These are phyloP conservation scores for Meiosimyza decipiens DNA, from an alignment of 2,888 invertebrate species.

Conservation along the genomic window DNA sequence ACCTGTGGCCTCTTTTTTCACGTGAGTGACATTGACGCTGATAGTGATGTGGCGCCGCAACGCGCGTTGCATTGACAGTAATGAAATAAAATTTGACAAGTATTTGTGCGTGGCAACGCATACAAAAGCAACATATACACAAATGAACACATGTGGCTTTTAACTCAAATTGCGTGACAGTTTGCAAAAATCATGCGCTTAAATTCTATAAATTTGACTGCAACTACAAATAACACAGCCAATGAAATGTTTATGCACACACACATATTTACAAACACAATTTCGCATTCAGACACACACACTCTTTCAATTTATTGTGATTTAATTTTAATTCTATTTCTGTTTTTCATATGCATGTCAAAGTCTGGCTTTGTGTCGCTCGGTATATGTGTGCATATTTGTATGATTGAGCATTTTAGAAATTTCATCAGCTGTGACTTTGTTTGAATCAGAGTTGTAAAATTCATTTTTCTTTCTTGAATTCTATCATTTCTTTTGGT, in stretches of 20 bases:
- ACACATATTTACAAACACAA: background rate
- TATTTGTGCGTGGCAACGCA: no score
- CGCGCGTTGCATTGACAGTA: no score
- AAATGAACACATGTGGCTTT: no score
- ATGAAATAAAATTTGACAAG: no score
- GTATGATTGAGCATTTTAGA: background rate
- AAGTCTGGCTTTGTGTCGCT: background rate
- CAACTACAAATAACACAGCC: background rate
- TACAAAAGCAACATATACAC: no score
- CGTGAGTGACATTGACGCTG: no score
- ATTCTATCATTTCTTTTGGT: no score
- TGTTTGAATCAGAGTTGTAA: background rate
- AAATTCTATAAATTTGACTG: conserved; percentile 1
- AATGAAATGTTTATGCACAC: background rate
- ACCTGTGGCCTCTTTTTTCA: no score
- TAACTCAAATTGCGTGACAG: no score
- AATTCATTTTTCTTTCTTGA: no score
- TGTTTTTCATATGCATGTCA: conserved; percentile 13
- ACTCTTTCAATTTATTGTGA: background rate
- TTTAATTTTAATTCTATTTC: conserved; percentile 15
- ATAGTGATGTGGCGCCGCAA: no score
- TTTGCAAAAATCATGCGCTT: no score
- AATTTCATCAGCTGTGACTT: conserved; percentile 17
- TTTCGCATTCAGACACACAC: background rate
- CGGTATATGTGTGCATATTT: background rate